phyloP scores from a whole-genome alignment of 2,113 vertebrate species.

The Odobenus rosmarus region DNA sequence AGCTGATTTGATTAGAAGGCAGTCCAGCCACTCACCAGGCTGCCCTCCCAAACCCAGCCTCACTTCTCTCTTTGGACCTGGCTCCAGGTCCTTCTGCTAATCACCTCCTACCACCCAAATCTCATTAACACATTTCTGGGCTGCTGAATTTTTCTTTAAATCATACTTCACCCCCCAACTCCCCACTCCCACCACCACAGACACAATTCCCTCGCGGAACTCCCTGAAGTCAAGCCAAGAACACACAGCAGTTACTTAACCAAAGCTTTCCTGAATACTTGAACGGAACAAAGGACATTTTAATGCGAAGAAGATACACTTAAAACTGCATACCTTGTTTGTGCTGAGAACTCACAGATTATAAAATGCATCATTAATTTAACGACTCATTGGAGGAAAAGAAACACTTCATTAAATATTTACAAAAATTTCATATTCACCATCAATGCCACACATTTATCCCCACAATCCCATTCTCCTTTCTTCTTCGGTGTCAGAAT shows the following conservation, averaged over 20 bases:
- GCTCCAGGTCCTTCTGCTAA: neutral
- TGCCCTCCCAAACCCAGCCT: neutral
- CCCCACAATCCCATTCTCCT: neutral
- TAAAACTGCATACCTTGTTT: neutral
- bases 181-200: neutral
- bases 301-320: neutral
- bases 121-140: neutral
- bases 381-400: neutral
- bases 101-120: neutral
- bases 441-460: neutral
- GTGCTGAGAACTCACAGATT: neutral
- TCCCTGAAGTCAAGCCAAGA: neutral
- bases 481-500: neutral
- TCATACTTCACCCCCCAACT: neutral
- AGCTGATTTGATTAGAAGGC: neutral
- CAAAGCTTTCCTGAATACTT: neutral
- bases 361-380: neutral
- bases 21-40: neutral
- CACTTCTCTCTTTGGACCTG: neutral
- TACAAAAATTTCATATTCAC: neutral
- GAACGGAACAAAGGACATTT: neutral
- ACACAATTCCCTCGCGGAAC: neutral
- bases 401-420: neutral
- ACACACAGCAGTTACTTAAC: neutral
- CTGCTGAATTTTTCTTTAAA: slow-evolving; percentile 7